These are phyloP conservation scores for Volucella zonaria DNA, from an alignment of 2,888 invertebrate genomes.

Conservation along the genomic window DNA sequence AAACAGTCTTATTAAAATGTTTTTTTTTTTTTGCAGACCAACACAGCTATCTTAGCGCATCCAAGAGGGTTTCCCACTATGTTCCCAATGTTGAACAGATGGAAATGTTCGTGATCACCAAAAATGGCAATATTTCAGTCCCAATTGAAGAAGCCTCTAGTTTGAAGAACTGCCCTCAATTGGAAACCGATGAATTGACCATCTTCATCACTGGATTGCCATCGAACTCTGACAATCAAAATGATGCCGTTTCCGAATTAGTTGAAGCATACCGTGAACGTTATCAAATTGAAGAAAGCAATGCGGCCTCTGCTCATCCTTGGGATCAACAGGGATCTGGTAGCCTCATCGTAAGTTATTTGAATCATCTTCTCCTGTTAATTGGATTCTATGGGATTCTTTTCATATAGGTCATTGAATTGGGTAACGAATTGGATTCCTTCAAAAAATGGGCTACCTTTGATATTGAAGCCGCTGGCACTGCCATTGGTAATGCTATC, in stretches of 20 bases:
- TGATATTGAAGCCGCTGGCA: conserved; percentile 77
- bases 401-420: conserved; percentile 76
- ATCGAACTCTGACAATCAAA: conserved; percentile 76
- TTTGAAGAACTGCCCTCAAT: conserved; percentile 75
- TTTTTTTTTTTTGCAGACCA: conserved; percentile 11
- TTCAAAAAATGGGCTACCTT: conserved; percentile 77
- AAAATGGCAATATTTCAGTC: conserved; percentile 53
- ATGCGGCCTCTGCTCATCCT: conserved; percentile 75
- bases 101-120: conserved; percentile 50
- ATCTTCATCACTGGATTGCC: conserved; percentile 79
- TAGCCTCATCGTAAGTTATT: conserved; percentile 77
- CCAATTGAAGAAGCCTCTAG: conserved; percentile 74
- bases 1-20: too few relatives aligned
- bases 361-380: too few relatives aligned
- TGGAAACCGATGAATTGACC: conserved; percentile 79
- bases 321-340: conserved; percentile 76
- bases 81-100: conserved; percentile 34
- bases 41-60: conserved; percentile 31
- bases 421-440: conserved; percentile 77
- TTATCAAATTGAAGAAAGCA: conserved; percentile 78
- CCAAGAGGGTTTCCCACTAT: conserved; percentile 17
- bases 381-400: neutral
- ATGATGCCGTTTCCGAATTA: conserved; percentile 77
- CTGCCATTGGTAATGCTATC: conserved; percentile 77
- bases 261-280: conserved; percentile 79